Evolutionary conservation across 2,797 vertebrate genomes (phyloP).

Genomic region (Clarias platycephalus): DNA sequence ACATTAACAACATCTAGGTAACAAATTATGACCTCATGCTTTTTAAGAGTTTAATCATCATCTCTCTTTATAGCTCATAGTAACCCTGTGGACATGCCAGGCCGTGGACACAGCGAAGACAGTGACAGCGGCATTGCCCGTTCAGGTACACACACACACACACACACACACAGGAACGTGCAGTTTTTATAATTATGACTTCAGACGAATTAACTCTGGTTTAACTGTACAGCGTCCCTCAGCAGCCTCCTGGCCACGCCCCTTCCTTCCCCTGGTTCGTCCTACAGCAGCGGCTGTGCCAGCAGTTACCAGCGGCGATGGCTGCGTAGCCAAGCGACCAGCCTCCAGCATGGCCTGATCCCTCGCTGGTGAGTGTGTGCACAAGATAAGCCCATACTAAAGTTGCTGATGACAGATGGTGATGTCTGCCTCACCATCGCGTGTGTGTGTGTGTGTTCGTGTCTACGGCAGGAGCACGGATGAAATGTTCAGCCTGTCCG

Average conservation of each 20-base stretch:
- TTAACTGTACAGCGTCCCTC: slow-evolving; percentile 73
- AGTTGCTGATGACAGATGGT: no score
- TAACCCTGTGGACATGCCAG: slow-evolving; percentile 88
- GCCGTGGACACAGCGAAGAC: slow-evolving; percentile 83
- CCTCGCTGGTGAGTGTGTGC: slow-evolving; percentile 44
- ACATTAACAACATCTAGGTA: background rate
- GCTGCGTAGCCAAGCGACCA: slow-evolving; percentile 84
- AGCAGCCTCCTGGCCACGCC: slow-evolving; percentile 85
- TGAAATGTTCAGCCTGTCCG: slow-evolving; percentile 84
- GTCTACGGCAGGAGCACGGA: slow-evolving; percentile 74
- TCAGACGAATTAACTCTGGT: slow-evolving; percentile 12
- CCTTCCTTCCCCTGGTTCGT: slow-evolving; percentile 82
- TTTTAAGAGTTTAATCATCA: background rate
- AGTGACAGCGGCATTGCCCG: slow-evolving; percentile 85
- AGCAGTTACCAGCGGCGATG: slow-evolving; percentile 85
- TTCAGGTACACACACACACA: slow-evolving; percentile 67
- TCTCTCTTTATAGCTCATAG: slow-evolving; percentile 75
- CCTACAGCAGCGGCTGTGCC: slow-evolving; percentile 74
- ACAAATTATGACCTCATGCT: no score
- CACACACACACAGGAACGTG: background rate
- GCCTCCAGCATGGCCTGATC: slow-evolving; percentile 82
- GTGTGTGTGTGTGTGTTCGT: background rate
- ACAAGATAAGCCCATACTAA: background rate
- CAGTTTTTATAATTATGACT: background rate
- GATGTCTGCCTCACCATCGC: background rate